These are phyloP conservation scores for Ptychochromis oligacanthus DNA, from an alignment of 2,113 vertebrate species.

Conservation along the genomic window DNA sequence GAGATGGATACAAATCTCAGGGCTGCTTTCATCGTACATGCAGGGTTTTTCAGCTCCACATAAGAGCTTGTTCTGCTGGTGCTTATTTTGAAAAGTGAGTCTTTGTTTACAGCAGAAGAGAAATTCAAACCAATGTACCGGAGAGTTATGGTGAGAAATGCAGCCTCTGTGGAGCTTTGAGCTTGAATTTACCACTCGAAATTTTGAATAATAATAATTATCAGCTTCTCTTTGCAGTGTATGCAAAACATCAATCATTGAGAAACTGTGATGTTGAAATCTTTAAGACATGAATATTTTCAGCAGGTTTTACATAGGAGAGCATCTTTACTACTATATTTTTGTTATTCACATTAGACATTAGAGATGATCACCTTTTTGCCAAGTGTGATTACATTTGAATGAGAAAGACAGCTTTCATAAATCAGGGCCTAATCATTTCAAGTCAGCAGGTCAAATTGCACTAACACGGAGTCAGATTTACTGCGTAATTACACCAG, in stretches of 20 bases:
- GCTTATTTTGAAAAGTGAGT: not conserved
- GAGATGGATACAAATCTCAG: not conserved
- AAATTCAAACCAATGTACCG: not conserved
- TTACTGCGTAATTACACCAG: not conserved
- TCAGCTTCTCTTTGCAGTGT: not conserved
- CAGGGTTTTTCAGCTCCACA: no score
- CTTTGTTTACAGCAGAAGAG: not conserved
- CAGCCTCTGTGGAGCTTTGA: not conserved
- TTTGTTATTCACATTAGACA: not conserved
- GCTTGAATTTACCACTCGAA: not conserved
- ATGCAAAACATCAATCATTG: no score
- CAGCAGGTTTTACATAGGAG: no score
- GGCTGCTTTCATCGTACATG: not conserved
- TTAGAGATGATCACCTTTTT: not conserved
- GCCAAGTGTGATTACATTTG: not conserved
- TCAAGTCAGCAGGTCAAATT: no score
- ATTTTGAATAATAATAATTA: not conserved
- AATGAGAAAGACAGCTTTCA: no score
- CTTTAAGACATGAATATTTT: no score
- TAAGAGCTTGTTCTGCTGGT: not conserved
- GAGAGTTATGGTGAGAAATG: no score
- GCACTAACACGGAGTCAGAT: not conserved
- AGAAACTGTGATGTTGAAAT: not conserved
- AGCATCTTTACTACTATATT: not conserved
- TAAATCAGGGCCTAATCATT: no score